These are phyloP conservation scores for Fragum sueziense DNA, from an alignment of 2,888 invertebrate species.

Conservation along the genomic window DNA sequence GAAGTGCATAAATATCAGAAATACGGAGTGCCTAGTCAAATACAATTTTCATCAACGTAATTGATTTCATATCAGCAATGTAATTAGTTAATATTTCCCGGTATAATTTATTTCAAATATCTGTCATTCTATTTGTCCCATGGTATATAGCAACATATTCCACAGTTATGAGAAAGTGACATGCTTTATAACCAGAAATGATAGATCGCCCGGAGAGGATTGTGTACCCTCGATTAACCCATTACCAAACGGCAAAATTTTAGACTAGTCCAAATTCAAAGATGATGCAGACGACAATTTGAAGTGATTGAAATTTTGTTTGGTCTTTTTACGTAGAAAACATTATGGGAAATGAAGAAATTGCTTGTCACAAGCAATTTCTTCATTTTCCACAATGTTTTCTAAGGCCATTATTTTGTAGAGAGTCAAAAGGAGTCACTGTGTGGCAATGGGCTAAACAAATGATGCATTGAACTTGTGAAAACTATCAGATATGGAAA, in stretches of 20 bases:
- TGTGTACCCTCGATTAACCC: no score
- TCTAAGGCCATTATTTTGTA: no score
- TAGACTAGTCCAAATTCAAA: no score
- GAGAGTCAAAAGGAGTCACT: no score
- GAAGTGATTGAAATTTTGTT: no score
- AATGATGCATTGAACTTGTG: no score
- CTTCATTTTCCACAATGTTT: background rate
- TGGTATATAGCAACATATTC: background rate
- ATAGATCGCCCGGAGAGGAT: background rate
- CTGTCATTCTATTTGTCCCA: background rate
- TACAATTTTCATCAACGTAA: background rate
- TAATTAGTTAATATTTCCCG: background rate
- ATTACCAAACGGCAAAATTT: no score
- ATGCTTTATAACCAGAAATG: background rate
- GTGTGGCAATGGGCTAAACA: no score
- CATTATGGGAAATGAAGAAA: constrained; percentile 1
- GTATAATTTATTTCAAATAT: background rate
- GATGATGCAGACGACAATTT: no score
- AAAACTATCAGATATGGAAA: no score
- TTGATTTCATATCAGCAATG: background rate
- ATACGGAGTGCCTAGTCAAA: background rate
- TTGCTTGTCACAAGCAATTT: constrained; percentile 5
- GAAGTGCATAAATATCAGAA: no score
- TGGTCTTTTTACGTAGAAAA: no score
- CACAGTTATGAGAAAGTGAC: background rate